A percentile compares a stretch with the other conserved stretches of the same genome.
Conservation (phyloP, 2,888 invertebrate genomes). For the Chaitophorus viminalis region DNA sequence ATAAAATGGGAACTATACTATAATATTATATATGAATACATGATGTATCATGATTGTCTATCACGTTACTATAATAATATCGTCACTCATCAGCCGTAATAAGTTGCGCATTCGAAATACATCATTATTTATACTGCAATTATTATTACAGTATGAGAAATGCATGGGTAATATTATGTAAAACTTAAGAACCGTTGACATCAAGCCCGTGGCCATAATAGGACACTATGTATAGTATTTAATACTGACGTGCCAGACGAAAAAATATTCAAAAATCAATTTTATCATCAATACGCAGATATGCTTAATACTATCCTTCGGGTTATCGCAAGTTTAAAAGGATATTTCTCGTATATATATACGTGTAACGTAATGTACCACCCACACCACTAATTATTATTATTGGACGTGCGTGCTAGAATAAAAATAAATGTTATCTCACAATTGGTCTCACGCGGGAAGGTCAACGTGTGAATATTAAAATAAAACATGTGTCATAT, state of each 20-base stretch:
- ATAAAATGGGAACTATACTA: too few species aligned
- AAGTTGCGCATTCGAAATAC: too few species aligned
- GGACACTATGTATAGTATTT: too few species aligned
- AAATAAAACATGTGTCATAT: slow-evolving; percentile 43
- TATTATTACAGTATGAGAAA: too few species aligned
- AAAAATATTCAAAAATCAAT: neutral
- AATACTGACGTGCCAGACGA: neutral
- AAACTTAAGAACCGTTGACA: too few species aligned
- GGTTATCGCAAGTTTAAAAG: neutral
- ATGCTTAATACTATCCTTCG: neutral
- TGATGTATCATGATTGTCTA: too few species aligned
- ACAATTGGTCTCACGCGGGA: slow-evolving; percentile 57
- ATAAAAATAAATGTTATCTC: slow-evolving; percentile 60
- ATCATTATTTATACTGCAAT: too few species aligned
- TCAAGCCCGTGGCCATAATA: too few species aligned
- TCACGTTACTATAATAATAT: too few species aligned
- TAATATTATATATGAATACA: too few species aligned
- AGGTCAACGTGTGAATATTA: slow-evolving; percentile 52
- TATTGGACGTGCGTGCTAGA: slow-evolving; percentile 34
- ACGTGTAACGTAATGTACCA: slow-evolving; percentile 8
- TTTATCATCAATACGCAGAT: neutral
- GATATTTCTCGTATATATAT: neutral
- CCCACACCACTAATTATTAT: slow-evolving; percentile 40
- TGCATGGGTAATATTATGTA: too few species aligned
- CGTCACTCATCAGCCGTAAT: too few species aligned